Conservation (phyloP, 2,113 vertebrate species). For the Planiliza haematocheilus region DNA sequence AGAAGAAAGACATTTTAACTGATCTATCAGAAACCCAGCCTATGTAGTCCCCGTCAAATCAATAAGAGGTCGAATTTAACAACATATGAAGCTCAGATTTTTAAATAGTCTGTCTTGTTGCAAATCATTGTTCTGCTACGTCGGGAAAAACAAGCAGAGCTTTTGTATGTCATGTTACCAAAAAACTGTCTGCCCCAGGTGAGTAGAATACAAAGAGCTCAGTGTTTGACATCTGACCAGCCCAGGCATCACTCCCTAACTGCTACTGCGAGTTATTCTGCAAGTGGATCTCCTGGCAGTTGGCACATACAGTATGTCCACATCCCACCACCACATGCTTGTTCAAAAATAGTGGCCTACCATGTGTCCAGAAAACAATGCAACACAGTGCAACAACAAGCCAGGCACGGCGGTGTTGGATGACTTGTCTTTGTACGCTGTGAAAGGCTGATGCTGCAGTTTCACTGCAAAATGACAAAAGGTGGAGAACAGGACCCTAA, state of each 20-base stretch:
- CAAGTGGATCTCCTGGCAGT: slow-evolving; percentile 48
- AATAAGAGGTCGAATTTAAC: slow-evolving; percentile 30
- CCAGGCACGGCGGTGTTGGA: slow-evolving; percentile 64
- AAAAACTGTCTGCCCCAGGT: slow-evolving; percentile 30
- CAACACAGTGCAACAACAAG: slow-evolving; percentile 59
- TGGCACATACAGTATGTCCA: slow-evolving; percentile 34
- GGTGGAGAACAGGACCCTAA: slow-evolving; percentile 43
- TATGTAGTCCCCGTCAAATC: slow-evolving; percentile 20
- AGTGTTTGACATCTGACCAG: slow-evolving; percentile 55
- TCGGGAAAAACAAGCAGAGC: slow-evolving; percentile 35
- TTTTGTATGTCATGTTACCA: slow-evolving; percentile 21
- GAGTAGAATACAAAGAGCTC: slow-evolving; percentile 57
- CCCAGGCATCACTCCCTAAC: not conserved
- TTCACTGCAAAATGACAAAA: slow-evolving; percentile 62
- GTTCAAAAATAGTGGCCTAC: slow-evolving; percentile 39
- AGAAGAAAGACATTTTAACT: not conserved
- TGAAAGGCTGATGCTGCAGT: slow-evolving; percentile 73
- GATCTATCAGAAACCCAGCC: not conserved
- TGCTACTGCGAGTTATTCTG: slow-evolving; percentile 20
- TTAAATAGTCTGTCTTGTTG: slow-evolving; percentile 22
- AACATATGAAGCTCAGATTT: slow-evolving; percentile 7
- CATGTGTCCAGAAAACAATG: slow-evolving; percentile 64
- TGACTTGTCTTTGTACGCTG: slow-evolving; percentile 72
- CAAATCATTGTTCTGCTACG: slow-evolving; percentile 21
- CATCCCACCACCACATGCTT: slow-evolving; percentile 13